Evolutionary conservation across 2,888 invertebrate species (phyloP).

Genomic region (Sepiola atlantica): DNA sequence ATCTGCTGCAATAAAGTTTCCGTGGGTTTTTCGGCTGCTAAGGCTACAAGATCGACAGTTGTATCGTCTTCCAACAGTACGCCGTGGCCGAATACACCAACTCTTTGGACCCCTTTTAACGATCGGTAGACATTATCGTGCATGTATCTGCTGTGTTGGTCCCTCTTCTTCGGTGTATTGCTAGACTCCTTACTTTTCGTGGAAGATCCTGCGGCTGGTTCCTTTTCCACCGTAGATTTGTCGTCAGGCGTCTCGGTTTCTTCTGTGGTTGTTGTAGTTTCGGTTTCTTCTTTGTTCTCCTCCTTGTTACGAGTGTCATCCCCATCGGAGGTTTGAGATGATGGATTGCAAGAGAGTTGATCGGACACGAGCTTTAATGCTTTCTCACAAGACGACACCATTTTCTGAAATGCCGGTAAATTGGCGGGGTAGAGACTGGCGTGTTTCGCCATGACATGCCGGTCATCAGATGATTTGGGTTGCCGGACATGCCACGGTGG

Average conservation of each 20-base stretch:
- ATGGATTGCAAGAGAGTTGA: slow-evolving; percentile 14
- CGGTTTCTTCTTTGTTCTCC: slow-evolving; percentile 19
- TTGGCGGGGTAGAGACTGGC: slow-evolving; percentile 39
- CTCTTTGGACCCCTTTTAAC: slow-evolving; percentile 34
- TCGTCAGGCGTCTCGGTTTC: neutral
- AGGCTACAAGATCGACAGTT: slow-evolving; percentile 40
- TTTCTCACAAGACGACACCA: slow-evolving; percentile 42
- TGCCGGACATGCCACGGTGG: slow-evolving; percentile 44
- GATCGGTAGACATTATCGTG: slow-evolving; percentile 39
- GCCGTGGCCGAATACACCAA: slow-evolving; percentile 42
- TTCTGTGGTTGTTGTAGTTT: neutral
- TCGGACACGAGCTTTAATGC: slow-evolving; percentile 35
- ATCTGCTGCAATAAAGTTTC: slow-evolving; percentile 40
- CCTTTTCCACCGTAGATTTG: neutral
- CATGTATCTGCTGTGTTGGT: neutral
- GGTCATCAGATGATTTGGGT: slow-evolving; percentile 43
- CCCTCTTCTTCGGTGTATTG: neutral
- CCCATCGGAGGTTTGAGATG: neutral
- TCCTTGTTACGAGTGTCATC: neutral
- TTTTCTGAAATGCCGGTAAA: slow-evolving; percentile 42
- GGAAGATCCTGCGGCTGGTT: neutral
- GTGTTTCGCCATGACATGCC: slow-evolving; percentile 42
- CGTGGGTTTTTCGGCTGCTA: slow-evolving; percentile 35
- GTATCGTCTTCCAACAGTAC: neutral
- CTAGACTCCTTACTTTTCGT: neutral